Percentiles rank a stretch among this genome's conserved stretches.
phyloP scores from a whole-genome alignment of 2,888 invertebrate genomes.

The Bellardia bayeri region DNA sequence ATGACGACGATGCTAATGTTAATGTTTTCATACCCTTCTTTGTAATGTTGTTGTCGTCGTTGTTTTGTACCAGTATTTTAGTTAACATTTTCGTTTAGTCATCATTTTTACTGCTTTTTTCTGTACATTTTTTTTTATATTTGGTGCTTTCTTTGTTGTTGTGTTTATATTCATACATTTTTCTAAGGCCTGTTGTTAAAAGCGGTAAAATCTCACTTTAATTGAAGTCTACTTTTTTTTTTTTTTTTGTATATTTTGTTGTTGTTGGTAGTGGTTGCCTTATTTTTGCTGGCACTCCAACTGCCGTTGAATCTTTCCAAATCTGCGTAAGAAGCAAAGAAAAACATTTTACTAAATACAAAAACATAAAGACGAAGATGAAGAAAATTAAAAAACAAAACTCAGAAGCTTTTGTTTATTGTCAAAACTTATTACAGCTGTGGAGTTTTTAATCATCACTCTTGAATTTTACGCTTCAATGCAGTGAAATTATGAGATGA shows the following conservation, averaged over 20 bases:
- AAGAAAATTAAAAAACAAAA: conserved; percentile 19
- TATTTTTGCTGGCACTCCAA: conserved; percentile 39
- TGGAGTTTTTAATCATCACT: conserved; percentile 50
- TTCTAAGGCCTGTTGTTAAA: conserved; percentile 34
- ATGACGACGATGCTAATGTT: conserved; percentile 4
- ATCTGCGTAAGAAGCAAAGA: conserved; percentile 22
- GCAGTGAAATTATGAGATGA: neutral
- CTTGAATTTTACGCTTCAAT: conserved; percentile 55
- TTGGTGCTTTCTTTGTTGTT: conserved; percentile 37
- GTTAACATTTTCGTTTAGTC: conserved; percentile 56
- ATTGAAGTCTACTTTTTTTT: conserved; percentile 60
- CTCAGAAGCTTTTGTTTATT: conserved; percentile 43
- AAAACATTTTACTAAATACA: neutral
- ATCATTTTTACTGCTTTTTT: conserved; percentile 43
- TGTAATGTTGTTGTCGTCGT: conserved; percentile 9
- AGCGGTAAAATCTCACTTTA: conserved; percentile 64
- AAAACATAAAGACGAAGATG: neutral
- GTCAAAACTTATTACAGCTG: conserved; percentile 45
- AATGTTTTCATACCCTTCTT: conserved; percentile 39
- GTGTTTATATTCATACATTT: conserved; percentile 31
- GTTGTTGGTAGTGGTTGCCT: conserved; percentile 25
- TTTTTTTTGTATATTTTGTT: neutral
- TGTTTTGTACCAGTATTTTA: conserved; percentile 48
- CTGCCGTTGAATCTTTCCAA: conserved; percentile 39
- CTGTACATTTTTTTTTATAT: neutral